These are phyloP conservation scores for Urocolius indicus DNA, from an alignment of 2,113 vertebrate species.

Conservation along the genomic window DNA sequence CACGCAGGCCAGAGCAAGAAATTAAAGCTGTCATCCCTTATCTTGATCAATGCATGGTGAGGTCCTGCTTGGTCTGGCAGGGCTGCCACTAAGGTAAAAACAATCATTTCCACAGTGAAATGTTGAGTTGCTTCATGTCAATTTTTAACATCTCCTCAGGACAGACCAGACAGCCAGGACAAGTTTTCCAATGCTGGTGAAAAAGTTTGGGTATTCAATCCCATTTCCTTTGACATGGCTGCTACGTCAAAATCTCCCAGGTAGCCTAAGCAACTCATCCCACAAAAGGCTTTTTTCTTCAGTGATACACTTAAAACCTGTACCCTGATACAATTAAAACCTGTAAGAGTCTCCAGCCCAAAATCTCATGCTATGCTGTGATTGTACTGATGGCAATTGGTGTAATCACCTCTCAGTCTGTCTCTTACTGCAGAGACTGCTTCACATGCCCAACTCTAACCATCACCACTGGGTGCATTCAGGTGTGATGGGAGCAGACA, in stretches of 20 bases:
- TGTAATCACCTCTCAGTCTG: background rate
- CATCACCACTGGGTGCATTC: constrained; percentile 10
- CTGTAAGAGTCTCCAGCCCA: background rate
- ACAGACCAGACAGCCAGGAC: constrained; percentile 8
- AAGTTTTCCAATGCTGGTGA: background rate
- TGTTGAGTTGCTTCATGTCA: background rate
- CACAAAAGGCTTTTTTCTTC: background rate
- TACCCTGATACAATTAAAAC: too few relatives aligned
- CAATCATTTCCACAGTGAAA: background rate
- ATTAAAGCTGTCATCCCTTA: constrained; percentile 14
- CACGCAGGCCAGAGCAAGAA: constrained; percentile 19
- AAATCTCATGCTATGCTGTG: background rate
- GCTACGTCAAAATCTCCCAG: background rate
- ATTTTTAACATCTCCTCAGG: background rate
- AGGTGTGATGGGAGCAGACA: constrained; percentile 41
- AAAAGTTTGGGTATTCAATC: constrained; percentile 13
- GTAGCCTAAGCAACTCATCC: background rate
- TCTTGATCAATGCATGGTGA: background rate
- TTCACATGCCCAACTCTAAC: constrained; percentile 46
- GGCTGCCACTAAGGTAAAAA: constrained; percentile 32
- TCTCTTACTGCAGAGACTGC: constrained; percentile 36
- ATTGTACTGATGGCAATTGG: background rate
- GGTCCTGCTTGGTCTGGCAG: background rate
- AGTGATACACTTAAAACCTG: background rate
- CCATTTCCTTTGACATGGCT: background rate